These are phyloP conservation scores for Meloidogyne floridensis DNA, from an alignment of 1,140 invertebrate genomes.

Conservation along the genomic window DNA sequence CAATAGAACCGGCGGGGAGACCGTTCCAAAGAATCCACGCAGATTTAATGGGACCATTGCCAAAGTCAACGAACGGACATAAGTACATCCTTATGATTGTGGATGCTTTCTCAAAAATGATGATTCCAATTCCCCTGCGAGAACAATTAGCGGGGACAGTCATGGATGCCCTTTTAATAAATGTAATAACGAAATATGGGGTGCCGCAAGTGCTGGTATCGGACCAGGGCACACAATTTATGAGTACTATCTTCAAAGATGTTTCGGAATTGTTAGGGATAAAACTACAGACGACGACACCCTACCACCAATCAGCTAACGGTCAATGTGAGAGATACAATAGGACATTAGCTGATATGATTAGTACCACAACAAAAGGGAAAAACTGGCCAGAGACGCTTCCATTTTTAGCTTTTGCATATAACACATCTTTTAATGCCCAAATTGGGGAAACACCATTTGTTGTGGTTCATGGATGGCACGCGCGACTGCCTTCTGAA, in stretches of 20 bases:
- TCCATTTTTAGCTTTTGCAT: conserved; percentile 4
- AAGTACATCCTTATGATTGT: conserved; percentile 16
- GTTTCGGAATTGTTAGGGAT: not conserved
- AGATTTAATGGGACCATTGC: conserved; percentile 7
- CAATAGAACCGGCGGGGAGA: not conserved
- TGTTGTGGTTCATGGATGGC: conserved; percentile 8
- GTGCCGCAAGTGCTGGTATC: too few species aligned
- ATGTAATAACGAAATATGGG: too few species aligned
- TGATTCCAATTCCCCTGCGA: conserved; percentile 8
- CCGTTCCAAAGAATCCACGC: conserved; percentile 12
- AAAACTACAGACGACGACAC: not conserved
- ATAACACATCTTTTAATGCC: conserved; percentile 8
- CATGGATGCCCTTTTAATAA: not conserved
- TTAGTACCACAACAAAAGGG: not conserved
- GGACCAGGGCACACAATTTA: too few species aligned
- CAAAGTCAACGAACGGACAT: not conserved
- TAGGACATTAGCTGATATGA: not conserved
- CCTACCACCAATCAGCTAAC: conserved; percentile 20
- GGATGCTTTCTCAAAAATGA: conserved; percentile 21
- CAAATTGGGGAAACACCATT: conserved; percentile 15
- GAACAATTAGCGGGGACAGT: conserved; percentile 21
- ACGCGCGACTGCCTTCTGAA: not conserved
- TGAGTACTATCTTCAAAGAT: too few species aligned
- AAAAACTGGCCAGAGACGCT: not conserved
- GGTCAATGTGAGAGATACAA: conserved; percentile 22